phyloP scores from a whole-genome alignment of 2,888 invertebrate species.

The Amphipoea lucens region DNA sequence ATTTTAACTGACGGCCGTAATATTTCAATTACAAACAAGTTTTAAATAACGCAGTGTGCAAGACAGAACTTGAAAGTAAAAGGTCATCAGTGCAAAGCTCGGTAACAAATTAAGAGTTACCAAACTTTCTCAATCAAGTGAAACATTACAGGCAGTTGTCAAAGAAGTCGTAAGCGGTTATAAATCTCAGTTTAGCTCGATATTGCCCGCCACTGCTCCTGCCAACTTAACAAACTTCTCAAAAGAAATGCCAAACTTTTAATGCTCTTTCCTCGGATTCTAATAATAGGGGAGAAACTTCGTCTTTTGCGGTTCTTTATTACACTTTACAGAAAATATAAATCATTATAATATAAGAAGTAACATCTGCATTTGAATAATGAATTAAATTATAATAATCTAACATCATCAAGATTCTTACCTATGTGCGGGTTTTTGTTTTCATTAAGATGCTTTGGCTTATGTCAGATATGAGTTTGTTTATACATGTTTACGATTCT shows the following conservation, averaged over 20 bases:
- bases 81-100: slow-evolving; percentile 52
- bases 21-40: slow-evolving; percentile 52
- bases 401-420: slow-evolving; percentile 52
- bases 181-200: slow-evolving; percentile 85
- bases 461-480: slow-evolving; percentile 51
- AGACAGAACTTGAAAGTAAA: slow-evolving; percentile 46
- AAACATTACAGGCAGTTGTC: slow-evolving; percentile 81
- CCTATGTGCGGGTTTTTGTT: slow-evolving; percentile 47
- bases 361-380: slow-evolving; percentile 54
- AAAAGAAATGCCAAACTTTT: slow-evolving; percentile 84
- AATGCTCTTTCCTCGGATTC: slow-evolving; percentile 84
- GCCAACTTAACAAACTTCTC: slow-evolving; percentile 78
- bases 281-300: slow-evolving; percentile 82
- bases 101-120: slow-evolving; percentile 68
- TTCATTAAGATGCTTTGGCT: slow-evolving; percentile 49
- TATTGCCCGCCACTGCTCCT: slow-evolving; percentile 79
- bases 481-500: slow-evolving; percentile 55
- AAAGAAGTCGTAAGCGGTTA: slow-evolving; percentile 82
- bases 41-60: slow-evolving; percentile 44
- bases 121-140: slow-evolving; percentile 78
- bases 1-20: slow-evolving; percentile 29
- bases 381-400: slow-evolving; percentile 54
- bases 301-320: slow-evolving; percentile 73
- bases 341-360: slow-evolving; percentile 54
- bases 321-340: slow-evolving; percentile 66